Evolutionary conservation across 2,888 invertebrate genomes (phyloP).

Genomic region (Cheilosia pagana): DNA sequence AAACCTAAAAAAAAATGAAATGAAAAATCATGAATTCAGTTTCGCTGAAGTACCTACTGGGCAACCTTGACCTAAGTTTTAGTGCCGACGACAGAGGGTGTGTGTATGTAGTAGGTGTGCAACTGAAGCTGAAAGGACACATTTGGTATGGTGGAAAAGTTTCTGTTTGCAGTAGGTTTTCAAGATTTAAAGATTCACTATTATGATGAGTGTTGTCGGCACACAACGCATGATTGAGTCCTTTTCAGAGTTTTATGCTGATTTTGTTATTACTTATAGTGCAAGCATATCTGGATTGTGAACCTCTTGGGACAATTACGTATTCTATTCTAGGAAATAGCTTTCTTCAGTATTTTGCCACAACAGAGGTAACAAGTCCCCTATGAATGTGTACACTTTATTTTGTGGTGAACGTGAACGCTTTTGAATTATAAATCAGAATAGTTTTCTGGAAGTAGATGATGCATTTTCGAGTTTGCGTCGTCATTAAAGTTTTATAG

Average conservation of each 20-base stretch:
- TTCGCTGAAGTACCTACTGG: conserved; percentile 40
- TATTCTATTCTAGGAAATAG: not conserved
- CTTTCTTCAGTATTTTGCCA: not conserved
- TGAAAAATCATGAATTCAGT: conserved; percentile 52
- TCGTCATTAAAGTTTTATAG: no score
- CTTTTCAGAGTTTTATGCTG: not conserved
- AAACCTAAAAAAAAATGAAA: conserved; percentile 13
- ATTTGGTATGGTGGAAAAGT: conserved; percentile 54
- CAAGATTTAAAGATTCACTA: no score
- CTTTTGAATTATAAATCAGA: not conserved
- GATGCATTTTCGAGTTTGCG: no score
- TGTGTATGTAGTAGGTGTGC: conserved; percentile 3
- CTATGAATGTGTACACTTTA: not conserved
- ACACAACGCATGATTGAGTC: no score
- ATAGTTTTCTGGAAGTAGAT: no score
- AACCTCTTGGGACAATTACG: not conserved
- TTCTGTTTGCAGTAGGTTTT: conserved; percentile 52
- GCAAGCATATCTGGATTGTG: no score
- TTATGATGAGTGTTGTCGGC: not conserved
- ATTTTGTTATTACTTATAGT: no score
- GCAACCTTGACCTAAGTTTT: conserved; percentile 69
- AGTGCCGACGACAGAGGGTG: conserved; percentile 27
- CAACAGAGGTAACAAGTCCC: not conserved
- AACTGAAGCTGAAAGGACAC: conserved; percentile 47
- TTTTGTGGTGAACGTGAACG: not conserved